Evolutionary conservation across 2,888 invertebrate species (phyloP).

Genomic region (Petrolisthes manimaculis): DNA sequence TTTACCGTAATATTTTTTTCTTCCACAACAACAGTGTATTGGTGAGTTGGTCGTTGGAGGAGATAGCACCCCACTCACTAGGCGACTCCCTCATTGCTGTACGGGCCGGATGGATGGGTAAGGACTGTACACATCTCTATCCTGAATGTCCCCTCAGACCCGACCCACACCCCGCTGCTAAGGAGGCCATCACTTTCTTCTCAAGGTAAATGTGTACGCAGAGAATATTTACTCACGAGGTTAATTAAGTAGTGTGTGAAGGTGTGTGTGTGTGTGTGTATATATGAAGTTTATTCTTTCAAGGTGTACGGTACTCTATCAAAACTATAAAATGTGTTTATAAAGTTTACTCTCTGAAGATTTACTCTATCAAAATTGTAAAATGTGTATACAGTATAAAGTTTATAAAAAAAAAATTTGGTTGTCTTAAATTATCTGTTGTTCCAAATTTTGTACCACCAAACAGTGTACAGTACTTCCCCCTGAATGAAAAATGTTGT

Average conservation of each 20-base stretch:
- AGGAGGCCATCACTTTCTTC: constrained; percentile 61
- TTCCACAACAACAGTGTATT: constrained; percentile 40
- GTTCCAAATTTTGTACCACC: too few species aligned
- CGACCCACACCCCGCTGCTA: constrained; percentile 46
- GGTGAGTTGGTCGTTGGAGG: constrained; percentile 60
- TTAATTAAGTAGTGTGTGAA: background rate
- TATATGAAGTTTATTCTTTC: too few species aligned
- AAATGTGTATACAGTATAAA: too few species aligned
- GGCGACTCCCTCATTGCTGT: constrained; percentile 65
- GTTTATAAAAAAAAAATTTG: too few species aligned
- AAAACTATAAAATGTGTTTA: background rate
- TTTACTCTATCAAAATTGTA: too few species aligned
- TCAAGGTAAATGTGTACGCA: constrained; percentile 45
- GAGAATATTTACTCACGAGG: background rate
- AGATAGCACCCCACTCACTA: constrained; percentile 54
- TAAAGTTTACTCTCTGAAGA: too few species aligned
- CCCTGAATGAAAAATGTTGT: too few species aligned
- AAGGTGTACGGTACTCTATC: too few species aligned
- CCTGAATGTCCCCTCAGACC: constrained; percentile 59
- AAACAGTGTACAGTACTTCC: too few species aligned
- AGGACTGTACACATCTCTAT: constrained; percentile 62
- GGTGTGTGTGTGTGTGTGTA: constrained; percentile 5
- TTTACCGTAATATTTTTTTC: too few species aligned
- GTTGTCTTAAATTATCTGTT: too few species aligned
- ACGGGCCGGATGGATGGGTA: constrained; percentile 66